Evolutionary conservation across 2,797 vertebrate species (phyloP), one percentile per base, ranked within the genome.

Genomic region (Pipistrellus kuhlii): DNA sequence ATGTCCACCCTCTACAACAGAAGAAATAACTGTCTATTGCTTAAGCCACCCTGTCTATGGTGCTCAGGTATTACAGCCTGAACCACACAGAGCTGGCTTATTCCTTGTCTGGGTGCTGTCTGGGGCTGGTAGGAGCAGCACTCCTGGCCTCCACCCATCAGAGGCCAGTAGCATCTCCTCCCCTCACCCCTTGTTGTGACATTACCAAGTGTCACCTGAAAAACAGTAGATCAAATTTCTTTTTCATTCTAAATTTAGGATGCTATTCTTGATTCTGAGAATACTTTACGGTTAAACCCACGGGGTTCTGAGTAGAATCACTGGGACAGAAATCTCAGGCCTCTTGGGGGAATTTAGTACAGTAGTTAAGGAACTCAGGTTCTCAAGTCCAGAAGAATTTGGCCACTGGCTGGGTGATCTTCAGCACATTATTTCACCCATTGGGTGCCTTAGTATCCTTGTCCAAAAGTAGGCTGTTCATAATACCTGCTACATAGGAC

Each of bases 191-290:
- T 35, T 35, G 11, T 2, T 20, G 32, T 15, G 15, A 80, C 55
- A n/a, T 1, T 64, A n/a, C 14, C 76, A 91, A 51, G 71, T 12
- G 32, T 62, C n/a, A 35, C n/a, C 48, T 78, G 9, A 76, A 38
- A 89, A 82, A 44, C 73, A 62, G 46, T 73, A 77, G 46, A 85
- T 30, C 18, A 76, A 62, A 81, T 53, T 77, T 81, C 82, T 78
- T 78, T 85, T 35, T 0, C 84, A 66, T 86, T 69, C 81, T 88
- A 85, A 83, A 46, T 35, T 38, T 57, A 92, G 27, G 62, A 32
- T 93, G 88, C 80, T 59, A 82, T 27, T n/a, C 17, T 18, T 88
- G 64, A 69, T 41, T 81, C 53, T 72, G 76, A 81, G 32, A 85
- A 71, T 11, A 44, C 15, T 77, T 76, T 30, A 75, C 73, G 57